These are phyloP conservation scores for Cottoperca gobio DNA, from an alignment of 2,797 vertebrate genomes.

Conservation along the genomic window DNA sequence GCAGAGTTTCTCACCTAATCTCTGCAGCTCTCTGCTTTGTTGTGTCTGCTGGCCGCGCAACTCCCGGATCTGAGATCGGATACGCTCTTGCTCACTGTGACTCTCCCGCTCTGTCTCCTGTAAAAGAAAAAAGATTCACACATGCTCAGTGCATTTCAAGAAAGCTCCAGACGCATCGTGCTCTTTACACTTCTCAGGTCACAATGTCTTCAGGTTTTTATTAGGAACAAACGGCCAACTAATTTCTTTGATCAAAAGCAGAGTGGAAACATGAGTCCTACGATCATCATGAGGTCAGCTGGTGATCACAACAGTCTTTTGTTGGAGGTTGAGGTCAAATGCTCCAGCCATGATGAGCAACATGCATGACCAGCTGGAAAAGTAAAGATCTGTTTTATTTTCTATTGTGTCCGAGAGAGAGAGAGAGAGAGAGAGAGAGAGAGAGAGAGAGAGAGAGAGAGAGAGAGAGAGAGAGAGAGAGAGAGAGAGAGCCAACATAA, in stretches of 20 bases:
- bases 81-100: slow-evolving; percentile 71
- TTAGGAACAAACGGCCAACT: slow-evolving; percentile 2
- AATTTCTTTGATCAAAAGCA: slow-evolving; percentile 20
- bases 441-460: not conserved
- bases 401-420: slow-evolving; percentile 27
- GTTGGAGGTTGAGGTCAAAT: slow-evolving; percentile 58
- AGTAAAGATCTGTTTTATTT: slow-evolving; percentile 52
- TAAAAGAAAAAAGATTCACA: slow-evolving; percentile 24
- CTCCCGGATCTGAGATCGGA: slow-evolving; percentile 73
- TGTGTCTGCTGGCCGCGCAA: slow-evolving; percentile 64
- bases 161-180: slow-evolving; percentile 15
- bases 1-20: slow-evolving; percentile 67
- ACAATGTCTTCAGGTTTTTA: slow-evolving; percentile 2
- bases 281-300: slow-evolving; percentile 32
- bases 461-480: not conserved
- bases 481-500: slow-evolving; percentile 16
- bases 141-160: slow-evolving; percentile 15
- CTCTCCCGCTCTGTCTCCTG: slow-evolving; percentile 79
- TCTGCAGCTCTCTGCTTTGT: slow-evolving; percentile 72
- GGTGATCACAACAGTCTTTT: slow-evolving; percentile 37
- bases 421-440: slow-evolving; percentile 15
- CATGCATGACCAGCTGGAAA: slow-evolving; percentile 59
- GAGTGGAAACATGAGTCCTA: slow-evolving; percentile 26
- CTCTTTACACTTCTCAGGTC: slow-evolving; percentile 7
- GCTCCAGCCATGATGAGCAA: slow-evolving; percentile 42